A percentile compares a stretch with the other conserved stretches of the same genome.
phyloP scores from a whole-genome alignment of 2,888 invertebrate species.

The Omphaloscelis lunosa region DNA sequence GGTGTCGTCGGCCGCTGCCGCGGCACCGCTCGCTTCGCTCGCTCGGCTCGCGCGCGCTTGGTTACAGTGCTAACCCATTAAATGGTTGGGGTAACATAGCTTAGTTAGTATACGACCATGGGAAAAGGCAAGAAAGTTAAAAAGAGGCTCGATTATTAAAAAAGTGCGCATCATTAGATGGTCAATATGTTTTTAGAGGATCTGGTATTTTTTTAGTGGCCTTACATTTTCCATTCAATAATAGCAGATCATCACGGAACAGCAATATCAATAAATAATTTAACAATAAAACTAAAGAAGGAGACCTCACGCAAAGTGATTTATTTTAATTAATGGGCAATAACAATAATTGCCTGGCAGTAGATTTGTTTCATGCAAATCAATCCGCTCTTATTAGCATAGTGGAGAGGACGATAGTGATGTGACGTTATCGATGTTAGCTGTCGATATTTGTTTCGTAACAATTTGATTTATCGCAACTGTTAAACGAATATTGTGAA shows the following conservation, averaged over 20 bases:
- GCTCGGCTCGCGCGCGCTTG: no score
- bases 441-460: slow-evolving; percentile 31
- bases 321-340: slow-evolving; percentile 80
- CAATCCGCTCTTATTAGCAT: slow-evolving; percentile 79
- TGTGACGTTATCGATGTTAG: slow-evolving; percentile 34
- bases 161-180: no score
- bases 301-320: slow-evolving; percentile 77
- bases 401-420: slow-evolving; percentile 63
- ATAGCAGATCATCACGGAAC: slow-evolving; percentile 18
- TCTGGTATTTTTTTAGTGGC: background rate
- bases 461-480: background rate
- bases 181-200: no score
- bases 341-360: slow-evolving; percentile 82
- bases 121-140: no score
- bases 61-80: no score
- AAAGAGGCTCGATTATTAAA: no score
- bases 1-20: no score
- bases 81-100: no score
- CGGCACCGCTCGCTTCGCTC: no score
- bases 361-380: slow-evolving; percentile 86
- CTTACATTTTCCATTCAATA: background rate
- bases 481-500: no score
- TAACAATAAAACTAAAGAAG: slow-evolving; percentile 41
- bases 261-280: slow-evolving; percentile 42
- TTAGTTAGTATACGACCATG: no score